Percentiles rank a stretch among this genome's conserved stretches.
These are phyloP conservation scores for Nyctibius bracteatus DNA, from an alignment of 2,113 vertebrate species.

Conservation along the genomic window DNA sequence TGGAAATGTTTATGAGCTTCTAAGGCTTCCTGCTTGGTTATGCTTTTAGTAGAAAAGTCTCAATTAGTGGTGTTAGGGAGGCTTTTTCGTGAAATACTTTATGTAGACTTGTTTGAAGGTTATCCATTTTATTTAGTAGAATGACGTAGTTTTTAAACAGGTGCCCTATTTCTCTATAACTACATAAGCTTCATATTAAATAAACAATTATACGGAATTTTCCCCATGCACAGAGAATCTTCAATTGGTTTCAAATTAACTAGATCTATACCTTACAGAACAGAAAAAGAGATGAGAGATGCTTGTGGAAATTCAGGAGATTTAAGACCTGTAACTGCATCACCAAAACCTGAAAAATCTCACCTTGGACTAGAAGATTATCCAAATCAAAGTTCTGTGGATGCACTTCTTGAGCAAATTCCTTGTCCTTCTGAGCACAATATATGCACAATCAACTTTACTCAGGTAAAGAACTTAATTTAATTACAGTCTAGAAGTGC, in stretches of 20 bases:
- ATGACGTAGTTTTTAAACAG: neutral
- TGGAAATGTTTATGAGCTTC: neutral
- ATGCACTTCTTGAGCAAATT: neutral
- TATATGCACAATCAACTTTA: neutral
- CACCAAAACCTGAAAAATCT: neutral
- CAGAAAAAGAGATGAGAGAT: neutral
- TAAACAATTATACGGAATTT: neutral
- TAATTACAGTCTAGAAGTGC: neutral
- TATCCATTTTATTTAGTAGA: neutral
- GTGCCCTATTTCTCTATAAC: neutral
- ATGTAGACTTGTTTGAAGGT: neutral
- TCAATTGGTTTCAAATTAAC: neutral
- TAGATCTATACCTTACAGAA: constrained; percentile 46
- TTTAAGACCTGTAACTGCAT: neutral
- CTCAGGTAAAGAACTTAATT: constrained; percentile 56
- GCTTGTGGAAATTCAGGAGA: neutral
- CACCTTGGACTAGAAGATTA: neutral
- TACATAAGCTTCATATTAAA: neutral
- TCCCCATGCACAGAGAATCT: neutral
- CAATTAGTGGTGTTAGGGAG: neutral
- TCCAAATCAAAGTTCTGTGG: neutral
- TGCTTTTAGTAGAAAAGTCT: neutral
- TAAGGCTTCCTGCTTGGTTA: neutral
- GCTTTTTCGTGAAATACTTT: neutral
- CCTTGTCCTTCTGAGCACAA: neutral